A percentile compares a stretch with the other conserved stretches of the same genome.
phyloP scores from a whole-genome alignment of 2,113 vertebrate species.

The Choloepus hoffmanni region DNA sequence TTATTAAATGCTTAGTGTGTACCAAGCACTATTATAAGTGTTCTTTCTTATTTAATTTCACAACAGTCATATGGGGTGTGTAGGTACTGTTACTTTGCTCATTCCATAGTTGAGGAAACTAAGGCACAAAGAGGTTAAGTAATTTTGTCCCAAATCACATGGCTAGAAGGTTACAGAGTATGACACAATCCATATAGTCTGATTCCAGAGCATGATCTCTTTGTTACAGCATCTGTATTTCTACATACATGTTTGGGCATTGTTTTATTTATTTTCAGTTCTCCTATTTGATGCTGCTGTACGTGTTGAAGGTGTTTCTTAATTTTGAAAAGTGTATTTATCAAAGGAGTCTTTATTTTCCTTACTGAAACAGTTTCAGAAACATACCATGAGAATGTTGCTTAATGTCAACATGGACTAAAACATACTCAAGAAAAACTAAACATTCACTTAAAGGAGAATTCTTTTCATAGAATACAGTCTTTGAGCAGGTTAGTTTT shows the following conservation, averaged over 20 bases:
- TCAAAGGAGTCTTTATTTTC: neutral
- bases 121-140: neutral
- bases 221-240: neutral
- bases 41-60: neutral
- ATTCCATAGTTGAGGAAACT: constrained; percentile 4
- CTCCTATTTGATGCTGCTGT: neutral
- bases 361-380: constrained; percentile 43
- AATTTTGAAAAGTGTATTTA: constrained; percentile 38
- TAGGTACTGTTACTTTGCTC: neutral
- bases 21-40: neutral
- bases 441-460: neutral
- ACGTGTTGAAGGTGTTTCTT: constrained; percentile 22
- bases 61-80: neutral
- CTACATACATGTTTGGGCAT: neutral
- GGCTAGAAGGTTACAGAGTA: neutral
- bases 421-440: neutral
- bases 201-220: neutral
- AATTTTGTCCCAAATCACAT: neutral
- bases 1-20: neutral
- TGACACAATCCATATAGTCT: neutral
- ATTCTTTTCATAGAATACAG: neutral
- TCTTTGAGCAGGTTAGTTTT: neutral
- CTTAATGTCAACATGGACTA: constrained; percentile 16
- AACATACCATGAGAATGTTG: constrained; percentile 37
- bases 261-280: constrained; percentile 25